Evolutionary conservation across 2,888 invertebrate species (phyloP).

Genomic region (Idaea straminata): DNA sequence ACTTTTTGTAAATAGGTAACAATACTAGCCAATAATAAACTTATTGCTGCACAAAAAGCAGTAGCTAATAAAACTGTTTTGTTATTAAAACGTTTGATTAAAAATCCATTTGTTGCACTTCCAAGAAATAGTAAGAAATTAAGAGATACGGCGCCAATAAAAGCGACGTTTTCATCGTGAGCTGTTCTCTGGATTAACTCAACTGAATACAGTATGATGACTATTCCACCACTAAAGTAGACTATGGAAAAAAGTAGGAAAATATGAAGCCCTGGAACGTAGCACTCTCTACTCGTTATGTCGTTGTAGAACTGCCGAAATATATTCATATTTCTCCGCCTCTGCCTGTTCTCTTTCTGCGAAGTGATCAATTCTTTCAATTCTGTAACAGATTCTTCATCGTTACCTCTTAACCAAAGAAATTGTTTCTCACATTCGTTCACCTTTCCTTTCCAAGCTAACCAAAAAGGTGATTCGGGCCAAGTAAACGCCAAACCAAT

Average conservation of each 20-base stretch:
- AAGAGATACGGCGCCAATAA: neutral
- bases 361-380: conserved; percentile 14
- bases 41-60: neutral
- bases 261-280: conserved; percentile 3
- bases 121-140: neutral
- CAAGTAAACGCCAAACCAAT: conserved; percentile 20
- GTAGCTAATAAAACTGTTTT: neutral
- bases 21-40: neutral
- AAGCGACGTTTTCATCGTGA: neutral
- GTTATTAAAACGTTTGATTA: neutral
- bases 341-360: conserved; percentile 9
- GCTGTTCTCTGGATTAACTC: neutral
- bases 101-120: neutral
- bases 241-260: neutral
- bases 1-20: conserved; percentile 1
- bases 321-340: neutral
- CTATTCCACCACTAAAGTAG: conserved; percentile 1
- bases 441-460: conserved; percentile 24
- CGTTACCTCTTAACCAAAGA: conserved; percentile 25
- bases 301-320: neutral
- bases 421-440: conserved; percentile 24
- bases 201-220: neutral
- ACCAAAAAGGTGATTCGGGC: conserved; percentile 33
- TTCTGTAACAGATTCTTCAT: conserved; percentile 19
- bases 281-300: conserved; percentile 13